Base-by-base conservation (phyloP, 1,140 invertebrate species). In the Drosophila triauraria region DNA sequence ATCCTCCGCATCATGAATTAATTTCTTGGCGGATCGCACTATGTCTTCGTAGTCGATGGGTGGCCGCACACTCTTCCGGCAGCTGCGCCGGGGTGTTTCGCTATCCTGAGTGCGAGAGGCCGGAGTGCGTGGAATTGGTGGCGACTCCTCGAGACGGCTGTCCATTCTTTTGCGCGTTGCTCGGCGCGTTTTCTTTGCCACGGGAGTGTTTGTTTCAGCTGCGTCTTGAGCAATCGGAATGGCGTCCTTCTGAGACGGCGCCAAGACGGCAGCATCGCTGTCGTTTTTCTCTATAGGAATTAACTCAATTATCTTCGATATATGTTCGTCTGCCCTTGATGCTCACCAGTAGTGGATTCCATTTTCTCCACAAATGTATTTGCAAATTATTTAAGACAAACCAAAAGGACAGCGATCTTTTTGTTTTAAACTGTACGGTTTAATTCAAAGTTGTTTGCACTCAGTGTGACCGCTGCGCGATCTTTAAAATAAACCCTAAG, bases 71-170 rank as follows among this genome's bases (percentile, higher is more conserved):
- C 91, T 92, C 47, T 92, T 92, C 0, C 91, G 78, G 2, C 67
- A 54, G 38, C 91, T 92, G 32, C 91, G 82, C 3, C 91, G 30
- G 2, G 91, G 91, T 0, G 91, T 92, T 38, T 92, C 81, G n/a
- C n/a, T 32, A 17, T 1, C 7, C 0, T 20, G 23, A 10, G 17
- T 15, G 25, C 38, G 20, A 4, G 40, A 23, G 23, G 5, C 15
- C 13, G 51, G 13, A 8, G 30, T 27, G 7, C n/a, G 25, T 2
- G 38, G 8, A 17, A 27, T 17, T 1, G 10, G 7, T 1, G 42
- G 23, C 15, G 60, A 50, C 25, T 50, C 53, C 5, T 35, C 4
- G 35, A 43, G 6, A 13, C n/a, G 54, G 61, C 46, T 17, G 3
- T 60, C 35, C 10, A 25, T 40, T 5, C 56, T 46, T 3, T 46